Conservation (phyloP, 2,113 vertebrate genomes). For the Ophthalmolycus amberensis region DNA sequence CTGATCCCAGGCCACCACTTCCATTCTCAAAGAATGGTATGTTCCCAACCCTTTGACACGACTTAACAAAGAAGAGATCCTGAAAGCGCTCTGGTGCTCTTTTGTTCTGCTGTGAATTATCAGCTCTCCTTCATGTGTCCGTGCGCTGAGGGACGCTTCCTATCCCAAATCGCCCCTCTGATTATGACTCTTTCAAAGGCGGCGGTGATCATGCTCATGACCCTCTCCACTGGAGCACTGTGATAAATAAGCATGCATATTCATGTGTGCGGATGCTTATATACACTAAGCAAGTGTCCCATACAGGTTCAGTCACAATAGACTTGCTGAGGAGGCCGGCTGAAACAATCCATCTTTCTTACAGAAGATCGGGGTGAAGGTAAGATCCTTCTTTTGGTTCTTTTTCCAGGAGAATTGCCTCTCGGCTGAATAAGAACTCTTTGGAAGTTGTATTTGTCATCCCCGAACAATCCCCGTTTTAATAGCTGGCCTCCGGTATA, state of each 20-base stretch:
- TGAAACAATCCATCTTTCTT: slow-evolving; percentile 11
- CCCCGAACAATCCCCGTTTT: slow-evolving; percentile 5
- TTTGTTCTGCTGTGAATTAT: slow-evolving; percentile 3
- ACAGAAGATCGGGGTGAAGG: slow-evolving; percentile 20
- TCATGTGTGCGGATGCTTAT: slow-evolving; percentile 24
- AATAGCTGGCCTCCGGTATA: slow-evolving; percentile 20
- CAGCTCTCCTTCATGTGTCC: not conserved
- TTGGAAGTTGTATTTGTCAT: slow-evolving; percentile 8
- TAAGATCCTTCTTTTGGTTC: slow-evolving; percentile 26
- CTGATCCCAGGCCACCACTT: slow-evolving; percentile 53
- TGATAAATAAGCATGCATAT: slow-evolving; percentile 13
- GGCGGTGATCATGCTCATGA: not conserved
- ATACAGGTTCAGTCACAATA: slow-evolving; percentile 51
- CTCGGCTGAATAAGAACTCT: slow-evolving; percentile 12
- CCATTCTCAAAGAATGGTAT: slow-evolving; percentile 52
- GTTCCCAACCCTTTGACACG: slow-evolving; percentile 45
- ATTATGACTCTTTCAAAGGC: not conserved
- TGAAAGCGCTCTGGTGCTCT: slow-evolving; percentile 19
- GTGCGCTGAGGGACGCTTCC: slow-evolving; percentile 7
- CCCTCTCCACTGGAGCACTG: slow-evolving; percentile 40
- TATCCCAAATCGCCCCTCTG: not conserved
- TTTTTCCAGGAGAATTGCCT: slow-evolving; percentile 7
- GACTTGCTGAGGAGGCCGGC: slow-evolving; percentile 51
- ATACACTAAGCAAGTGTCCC: slow-evolving; percentile 27
- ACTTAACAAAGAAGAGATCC: slow-evolving; percentile 30